Evolutionary conservation across 35 echinoderm and acorn worm species (phyloP).

Genomic region (Lytechinus pictus): DNA sequence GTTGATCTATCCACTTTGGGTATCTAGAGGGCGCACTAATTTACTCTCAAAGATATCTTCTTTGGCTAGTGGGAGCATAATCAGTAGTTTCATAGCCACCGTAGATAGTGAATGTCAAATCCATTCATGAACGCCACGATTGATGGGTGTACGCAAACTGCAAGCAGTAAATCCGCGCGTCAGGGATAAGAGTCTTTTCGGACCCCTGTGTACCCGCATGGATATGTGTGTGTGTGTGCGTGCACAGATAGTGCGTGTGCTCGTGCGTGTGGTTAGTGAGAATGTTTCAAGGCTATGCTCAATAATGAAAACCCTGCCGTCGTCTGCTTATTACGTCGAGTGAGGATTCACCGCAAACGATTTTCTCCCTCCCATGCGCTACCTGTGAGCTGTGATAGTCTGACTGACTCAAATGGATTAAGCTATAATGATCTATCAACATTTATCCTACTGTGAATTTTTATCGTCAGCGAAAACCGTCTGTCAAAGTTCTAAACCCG

Average conservation of each 20-base stretch:
- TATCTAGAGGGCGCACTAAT: neutral
- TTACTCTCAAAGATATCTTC: neutral
- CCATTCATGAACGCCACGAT: neutral
- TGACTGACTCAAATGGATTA: neutral
- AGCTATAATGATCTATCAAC: neutral
- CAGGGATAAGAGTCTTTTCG: neutral
- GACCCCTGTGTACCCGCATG: neutral
- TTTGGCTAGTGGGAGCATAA: neutral
- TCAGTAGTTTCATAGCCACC: neutral
- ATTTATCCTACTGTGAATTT: neutral
- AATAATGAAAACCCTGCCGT: slow-evolving; percentile 10
- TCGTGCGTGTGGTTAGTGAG: neutral
- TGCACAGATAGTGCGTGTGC: neutral
- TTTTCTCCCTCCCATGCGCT: neutral
- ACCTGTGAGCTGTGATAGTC: neutral
- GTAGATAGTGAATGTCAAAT: neutral
- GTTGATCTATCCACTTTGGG: too few species aligned
- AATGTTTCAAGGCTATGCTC: slow-evolving; percentile 16
- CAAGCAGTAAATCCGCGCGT: neutral
- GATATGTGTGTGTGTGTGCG: neutral
- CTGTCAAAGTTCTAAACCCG: neutral
- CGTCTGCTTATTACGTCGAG: slow-evolving; percentile 16
- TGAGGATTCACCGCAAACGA: neutral
- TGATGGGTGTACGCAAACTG: neutral
- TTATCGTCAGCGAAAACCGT: neutral